phyloP scores from a whole-genome alignment of 2,113 vertebrate genomes.

The Orycteropus afer region DNA sequence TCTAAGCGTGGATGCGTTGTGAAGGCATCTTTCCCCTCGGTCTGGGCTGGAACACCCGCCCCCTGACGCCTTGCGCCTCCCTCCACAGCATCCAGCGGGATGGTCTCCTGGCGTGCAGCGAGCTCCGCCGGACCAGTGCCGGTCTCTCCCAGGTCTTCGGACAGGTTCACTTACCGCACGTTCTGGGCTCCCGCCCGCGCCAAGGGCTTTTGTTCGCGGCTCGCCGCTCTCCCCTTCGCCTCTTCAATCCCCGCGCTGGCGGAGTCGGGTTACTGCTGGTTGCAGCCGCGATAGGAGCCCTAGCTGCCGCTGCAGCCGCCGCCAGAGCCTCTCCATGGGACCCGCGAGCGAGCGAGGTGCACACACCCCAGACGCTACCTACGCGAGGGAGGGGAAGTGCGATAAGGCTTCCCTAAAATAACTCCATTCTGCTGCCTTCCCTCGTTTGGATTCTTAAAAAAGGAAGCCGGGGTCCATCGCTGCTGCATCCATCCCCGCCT shows the following conservation, averaged over 20 bases:
- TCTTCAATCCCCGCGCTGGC: slow-evolving; percentile 40
- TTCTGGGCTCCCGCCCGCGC: slow-evolving; percentile 24
- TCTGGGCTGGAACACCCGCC: slow-evolving; percentile 7
- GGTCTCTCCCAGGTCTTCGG: not conserved
- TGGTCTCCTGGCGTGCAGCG: not conserved
- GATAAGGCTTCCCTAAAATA: slow-evolving; percentile 72
- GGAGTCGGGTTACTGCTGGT: slow-evolving; percentile 65
- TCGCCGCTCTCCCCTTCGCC: not conserved
- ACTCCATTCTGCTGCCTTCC: slow-evolving; percentile 21
- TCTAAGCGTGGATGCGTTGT: not conserved
- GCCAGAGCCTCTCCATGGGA: slow-evolving; percentile 73
- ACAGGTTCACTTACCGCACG: slow-evolving; percentile 53
- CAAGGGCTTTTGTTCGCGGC: slow-evolving; percentile 71
- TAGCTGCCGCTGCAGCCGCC: slow-evolving; percentile 32
- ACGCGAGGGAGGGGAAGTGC: slow-evolving; percentile 49
- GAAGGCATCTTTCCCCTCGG: not conserved
- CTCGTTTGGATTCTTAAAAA: slow-evolving; percentile 68
- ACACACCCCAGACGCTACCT: slow-evolving; percentile 42
- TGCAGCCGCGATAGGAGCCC: slow-evolving; percentile 40
- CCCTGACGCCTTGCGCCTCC: not conserved
- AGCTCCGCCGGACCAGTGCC: not conserved
- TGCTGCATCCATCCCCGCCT: slow-evolving; percentile 66
- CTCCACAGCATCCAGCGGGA: not conserved
- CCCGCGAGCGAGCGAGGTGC: slow-evolving; percentile 29
- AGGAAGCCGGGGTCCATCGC: slow-evolving; percentile 53